These are phyloP conservation scores for Laticauda colubrina DNA, from an alignment of 2,113 vertebrate species.

Conservation along the genomic window DNA sequence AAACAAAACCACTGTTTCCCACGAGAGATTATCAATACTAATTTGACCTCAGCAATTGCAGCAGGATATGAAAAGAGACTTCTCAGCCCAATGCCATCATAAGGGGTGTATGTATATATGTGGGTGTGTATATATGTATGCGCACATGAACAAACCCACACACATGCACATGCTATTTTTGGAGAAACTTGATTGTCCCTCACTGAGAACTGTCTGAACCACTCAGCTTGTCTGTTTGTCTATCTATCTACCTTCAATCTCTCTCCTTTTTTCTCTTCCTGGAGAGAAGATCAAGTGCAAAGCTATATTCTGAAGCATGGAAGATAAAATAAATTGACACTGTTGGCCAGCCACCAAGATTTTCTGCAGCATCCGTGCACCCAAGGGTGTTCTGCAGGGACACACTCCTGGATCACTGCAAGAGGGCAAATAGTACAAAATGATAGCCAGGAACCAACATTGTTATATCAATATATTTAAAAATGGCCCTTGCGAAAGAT, in stretches of 20 bases:
- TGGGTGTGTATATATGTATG: background rate
- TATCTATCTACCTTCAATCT: background rate
- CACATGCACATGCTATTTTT: too few species aligned
- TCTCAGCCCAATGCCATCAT: background rate
- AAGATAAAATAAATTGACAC: background rate
- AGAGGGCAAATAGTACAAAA: background rate
- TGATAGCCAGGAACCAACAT: background rate
- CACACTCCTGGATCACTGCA: background rate
- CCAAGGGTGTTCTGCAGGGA: background rate
- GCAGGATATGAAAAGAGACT: background rate
- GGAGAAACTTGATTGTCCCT: background rate
- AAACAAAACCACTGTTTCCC: background rate
- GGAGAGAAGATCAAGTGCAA: background rate
- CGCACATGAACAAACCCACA: background rate
- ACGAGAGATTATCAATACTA: background rate
- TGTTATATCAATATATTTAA: background rate
- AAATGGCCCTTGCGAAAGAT: background rate
- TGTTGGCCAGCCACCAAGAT: background rate
- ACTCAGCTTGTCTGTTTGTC: background rate
- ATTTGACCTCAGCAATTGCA: background rate
- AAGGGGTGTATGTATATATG: background rate
- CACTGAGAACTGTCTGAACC: background rate
- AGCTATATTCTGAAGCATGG: background rate
- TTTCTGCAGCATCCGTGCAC: background rate
- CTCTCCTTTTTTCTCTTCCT: background rate